Percentiles rank a stretch among this genome's conserved stretches.
Evolutionary conservation across 2,113 vertebrate species (phyloP).

Genomic region (Oncorhynchus kisutch): DNA sequence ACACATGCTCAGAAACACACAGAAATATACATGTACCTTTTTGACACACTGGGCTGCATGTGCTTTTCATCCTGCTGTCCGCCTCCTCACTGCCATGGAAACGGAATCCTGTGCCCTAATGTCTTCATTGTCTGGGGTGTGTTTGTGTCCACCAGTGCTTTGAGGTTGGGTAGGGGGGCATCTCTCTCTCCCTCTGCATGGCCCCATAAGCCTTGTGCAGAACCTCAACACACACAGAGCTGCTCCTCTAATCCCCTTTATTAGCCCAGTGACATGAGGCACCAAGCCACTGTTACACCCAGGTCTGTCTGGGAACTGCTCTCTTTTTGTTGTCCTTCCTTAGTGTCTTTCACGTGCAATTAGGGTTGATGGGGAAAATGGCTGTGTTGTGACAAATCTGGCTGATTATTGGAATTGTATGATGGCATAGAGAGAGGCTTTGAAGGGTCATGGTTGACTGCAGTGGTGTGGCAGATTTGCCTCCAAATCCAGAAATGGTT

Average conservation of each 20-base stretch:
- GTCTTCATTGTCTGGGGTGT: constrained; percentile 49
- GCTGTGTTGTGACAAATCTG: background rate
- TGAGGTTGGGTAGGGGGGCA: constrained; percentile 21
- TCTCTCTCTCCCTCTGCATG: constrained; percentile 31
- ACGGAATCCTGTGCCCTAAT: constrained; percentile 61
- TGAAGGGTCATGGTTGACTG: constrained; percentile 34
- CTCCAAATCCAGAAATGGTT: constrained; percentile 56
- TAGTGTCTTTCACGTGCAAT: constrained; percentile 21
- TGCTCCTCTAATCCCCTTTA: constrained; percentile 51
- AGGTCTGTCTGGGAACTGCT: constrained; percentile 22
- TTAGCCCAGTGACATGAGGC: constrained; percentile 40
- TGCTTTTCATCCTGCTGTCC: constrained; percentile 62
- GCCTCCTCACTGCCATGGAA: constrained; percentile 70
- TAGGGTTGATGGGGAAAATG: constrained; percentile 9
- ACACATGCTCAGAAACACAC: background rate
- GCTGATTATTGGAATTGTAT: background rate
- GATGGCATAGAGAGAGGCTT: background rate
- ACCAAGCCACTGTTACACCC: constrained; percentile 29
- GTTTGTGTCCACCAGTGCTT: constrained; percentile 48
- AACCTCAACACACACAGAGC: constrained; percentile 26
- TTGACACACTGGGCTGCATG: constrained; percentile 40
- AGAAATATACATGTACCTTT: constrained; percentile 47
- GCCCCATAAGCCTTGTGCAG: constrained; percentile 49
- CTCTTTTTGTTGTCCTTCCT: constrained; percentile 7
- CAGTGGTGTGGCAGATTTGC: constrained; percentile 33